Base-by-base conservation (phyloP, 2,888 invertebrate species). In the Choristoneura rosaceana region DNA sequence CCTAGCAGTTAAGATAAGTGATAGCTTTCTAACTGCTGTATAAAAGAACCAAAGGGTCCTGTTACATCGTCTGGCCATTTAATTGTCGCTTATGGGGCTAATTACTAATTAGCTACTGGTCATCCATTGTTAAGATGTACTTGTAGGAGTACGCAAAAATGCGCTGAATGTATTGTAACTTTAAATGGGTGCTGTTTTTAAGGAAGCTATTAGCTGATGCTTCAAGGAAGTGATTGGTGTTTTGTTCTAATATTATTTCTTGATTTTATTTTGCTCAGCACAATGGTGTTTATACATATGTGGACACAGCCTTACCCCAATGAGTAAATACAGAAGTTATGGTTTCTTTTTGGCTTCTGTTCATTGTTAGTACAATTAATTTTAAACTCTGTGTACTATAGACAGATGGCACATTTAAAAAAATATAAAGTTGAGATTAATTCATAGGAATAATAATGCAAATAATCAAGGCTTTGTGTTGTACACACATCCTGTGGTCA, bases 41-140 rank as follows among this genome's bases (percentile, higher is more conserved):
- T 17, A 33, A 62, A 62, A 66, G 61, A 79, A 84, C 88, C 87
- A 85, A 87, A 75, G 83, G 87, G 82, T 82, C 79, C 76, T 78
- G 75, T 78, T 83, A 87, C 84, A 77, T 78, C 83, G 90, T 90
- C 90, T 89, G 89, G 82, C 64, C 69, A 74, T 80, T 86, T 87
- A 87, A 88, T 90, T 87, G 82, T 73, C 76, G 74, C 70, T 70
- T 70, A 75, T 77, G 78, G 76, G 79, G 80, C 80, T 79, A 82
- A 82, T 81, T 78, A 74, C 80, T 79, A 82, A 82, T 81, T 78
- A 74, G 61, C 61, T 71, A 55, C 66, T 67, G 71, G 55, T 25
- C 55, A 62, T n/a, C 38, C 43, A 63, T 33, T 63, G 25, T 34
- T 64, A 45, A 33, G 64, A n/a, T 17, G 41, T 41, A 43, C 17